Base-by-base conservation (phyloP, 2,113 vertebrate genomes). In the Pteronura brasiliensis region DNA sequence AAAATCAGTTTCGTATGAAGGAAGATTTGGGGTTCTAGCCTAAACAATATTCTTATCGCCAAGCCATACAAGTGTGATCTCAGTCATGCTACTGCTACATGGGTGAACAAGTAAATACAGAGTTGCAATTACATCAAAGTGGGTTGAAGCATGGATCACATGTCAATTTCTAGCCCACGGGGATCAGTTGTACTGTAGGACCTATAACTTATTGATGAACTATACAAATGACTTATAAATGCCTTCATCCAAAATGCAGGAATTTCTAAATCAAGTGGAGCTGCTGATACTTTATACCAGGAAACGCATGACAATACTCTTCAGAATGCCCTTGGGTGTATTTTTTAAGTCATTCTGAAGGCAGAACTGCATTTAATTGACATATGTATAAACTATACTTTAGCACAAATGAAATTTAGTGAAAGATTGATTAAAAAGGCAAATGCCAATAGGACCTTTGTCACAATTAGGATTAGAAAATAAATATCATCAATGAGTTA, bases 131-230 rank as follows among this genome's bases (percentile, higher is more conserved):
- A 77, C 76, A 93, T 89, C 87, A 88, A 21, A 92, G 80, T 79
- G 55, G 34, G 12, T 61, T 79, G 31, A 42, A 88, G 76, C 29
- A 27, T 34, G 29, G 69, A 83, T 95, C 82, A 86, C 49, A 25
- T 95, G 93, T 96, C 94, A 90, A 57, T 39, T 85, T 97, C 74
- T 90, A 90, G 34, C 57, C 31, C 29, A 0, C 47, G 81, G 59
- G 88, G 80, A 95, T 94, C 94, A 74, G 42, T 63, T 96, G 36
- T 79, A 74, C 77, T 21, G 14, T 90, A 85, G n/a, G 31, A 83
- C 44, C 36, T 69, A 39, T 97, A 88, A 93, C 34, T 96, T 98
- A 96, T 79, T 95, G 96, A 97, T 96, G 94, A 88, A 17, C 65
- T 86, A 3, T 55, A 90, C 96, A 95, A 96, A 97, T 85, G 76